Base-by-base conservation (phyloP, 2,113 vertebrate genomes). In the Tragelaphus scriptus region DNA sequence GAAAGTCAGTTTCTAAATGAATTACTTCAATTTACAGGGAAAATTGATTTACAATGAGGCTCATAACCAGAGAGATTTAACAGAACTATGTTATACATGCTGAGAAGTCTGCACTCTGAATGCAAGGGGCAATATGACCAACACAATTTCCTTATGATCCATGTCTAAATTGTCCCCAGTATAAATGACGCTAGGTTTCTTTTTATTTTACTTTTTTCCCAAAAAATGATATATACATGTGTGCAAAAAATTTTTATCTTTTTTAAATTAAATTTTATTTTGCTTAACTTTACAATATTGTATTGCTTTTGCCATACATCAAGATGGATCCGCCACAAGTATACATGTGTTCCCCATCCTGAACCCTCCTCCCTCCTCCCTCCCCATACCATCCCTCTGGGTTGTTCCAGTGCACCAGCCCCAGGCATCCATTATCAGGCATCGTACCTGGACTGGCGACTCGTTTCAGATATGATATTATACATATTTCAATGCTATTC, bases 1-100 rank as follows among this genome's bases (percentile, higher is more conserved):
- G 68, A 93, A 96, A 92, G 36, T 88, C 65, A 87, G n/a, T 61
- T 87, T 56, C 49, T 94, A 95, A 97, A 92, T 91, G 68, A 95
- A 89, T 93, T 91, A 93, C 30, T 86, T 91, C 77, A 86, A 28
- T 93, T 93, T 96, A 1, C 49, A 96, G 40, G 44, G 58, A 94
- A 95, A 85, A 96, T 36, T 95, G 65, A 94, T 61, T 68, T 93
- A 68, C 30, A 96, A 16, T 88, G 77, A 86, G 25, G 85, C 26
- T 55, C 4, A 82, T 51, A 93, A 77, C 12, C 25, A 93, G 47
- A 91, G 25, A 96, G 71, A 86, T 95, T 85, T 93, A 82, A 61
- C 40, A 88, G 13, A 84, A 85, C 19, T 88, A 1, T 49, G 68
- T 61, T 97, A 79, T 9, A 61, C 21, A 56, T 77, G 13, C 44